These are phyloP conservation scores for Zapornia atra DNA, from an alignment of 2,113 vertebrate species.

Conservation along the genomic window DNA sequence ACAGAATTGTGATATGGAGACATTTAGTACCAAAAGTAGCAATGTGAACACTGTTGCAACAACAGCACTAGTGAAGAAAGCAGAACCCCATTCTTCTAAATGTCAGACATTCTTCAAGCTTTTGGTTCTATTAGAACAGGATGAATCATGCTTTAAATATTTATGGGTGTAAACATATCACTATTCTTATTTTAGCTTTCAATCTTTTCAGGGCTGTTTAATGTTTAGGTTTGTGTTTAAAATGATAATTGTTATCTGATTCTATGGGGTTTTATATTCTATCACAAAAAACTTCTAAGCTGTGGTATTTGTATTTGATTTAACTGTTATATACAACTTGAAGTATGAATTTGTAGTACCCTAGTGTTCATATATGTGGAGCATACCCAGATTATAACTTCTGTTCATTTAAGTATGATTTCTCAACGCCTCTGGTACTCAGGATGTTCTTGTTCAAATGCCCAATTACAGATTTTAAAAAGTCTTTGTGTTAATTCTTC, in stretches of 20 bases:
- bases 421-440: background rate
- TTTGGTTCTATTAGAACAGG: conserved; percentile 31
- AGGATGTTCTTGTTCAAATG: background rate
- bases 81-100: conserved; percentile 36
- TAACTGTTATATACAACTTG: background rate
- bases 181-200: conserved; percentile 25
- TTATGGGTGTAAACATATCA: conserved; percentile 41
- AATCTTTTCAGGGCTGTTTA: background rate
- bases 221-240: background rate
- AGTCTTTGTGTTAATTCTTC: background rate
- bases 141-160: conserved; percentile 56
- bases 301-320: background rate
- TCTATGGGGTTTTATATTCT: background rate
- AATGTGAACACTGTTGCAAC: background rate
- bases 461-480: background rate
- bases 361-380: background rate
- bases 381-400: background rate
- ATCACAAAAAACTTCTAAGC: background rate
- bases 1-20: background rate
- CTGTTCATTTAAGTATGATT: background rate
- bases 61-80: background rate
- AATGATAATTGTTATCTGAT: background rate
- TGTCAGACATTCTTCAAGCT: conserved; percentile 2
- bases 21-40: conserved; percentile 9
- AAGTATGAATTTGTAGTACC: background rate